Percentiles rank a stretch among this genome's conserved stretches.
Conservation (phyloP, 2,888 invertebrate species). For the Metallyticus violacea region DNA sequence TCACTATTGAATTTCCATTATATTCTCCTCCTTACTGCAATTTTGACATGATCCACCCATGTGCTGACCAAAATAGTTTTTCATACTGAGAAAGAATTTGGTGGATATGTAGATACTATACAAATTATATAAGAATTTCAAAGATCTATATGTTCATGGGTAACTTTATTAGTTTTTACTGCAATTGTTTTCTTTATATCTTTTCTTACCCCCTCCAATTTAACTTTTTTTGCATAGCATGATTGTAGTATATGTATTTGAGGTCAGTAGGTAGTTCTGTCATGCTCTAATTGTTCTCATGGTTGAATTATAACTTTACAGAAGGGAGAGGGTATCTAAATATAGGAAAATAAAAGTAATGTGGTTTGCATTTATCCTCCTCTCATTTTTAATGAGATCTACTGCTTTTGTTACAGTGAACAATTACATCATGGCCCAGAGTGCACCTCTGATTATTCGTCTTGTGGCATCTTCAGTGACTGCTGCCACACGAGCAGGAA, state of each 20-base stretch:
- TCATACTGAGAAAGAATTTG: too few species aligned
- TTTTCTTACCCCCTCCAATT: too few species aligned
- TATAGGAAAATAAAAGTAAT: background rate
- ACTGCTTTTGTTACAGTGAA: background rate
- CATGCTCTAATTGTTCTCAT: background rate
- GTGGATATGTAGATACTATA: too few species aligned
- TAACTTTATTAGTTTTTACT: too few species aligned
- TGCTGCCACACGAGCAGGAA: constrained; percentile 79
- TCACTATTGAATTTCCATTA: too few species aligned
- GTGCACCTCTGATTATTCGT: constrained; percentile 63
- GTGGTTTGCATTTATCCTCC: background rate
- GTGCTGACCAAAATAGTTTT: too few species aligned
- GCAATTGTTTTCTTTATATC: too few species aligned
- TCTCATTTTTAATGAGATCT: background rate
- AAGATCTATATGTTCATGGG: too few species aligned
- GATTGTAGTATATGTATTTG: background rate
- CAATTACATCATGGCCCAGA: constrained; percentile 55
- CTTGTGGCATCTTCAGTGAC: constrained; percentile 75
- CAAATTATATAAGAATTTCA: too few species aligned
- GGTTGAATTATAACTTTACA: background rate
- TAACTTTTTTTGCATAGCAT: too few species aligned
- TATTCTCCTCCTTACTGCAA: too few species aligned
- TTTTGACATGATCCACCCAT: too few species aligned
- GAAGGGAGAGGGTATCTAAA: background rate
- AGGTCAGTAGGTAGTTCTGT: background rate